Conservation (phyloP, 2,888 invertebrate species). For the Megalurothrips usitatus region DNA sequence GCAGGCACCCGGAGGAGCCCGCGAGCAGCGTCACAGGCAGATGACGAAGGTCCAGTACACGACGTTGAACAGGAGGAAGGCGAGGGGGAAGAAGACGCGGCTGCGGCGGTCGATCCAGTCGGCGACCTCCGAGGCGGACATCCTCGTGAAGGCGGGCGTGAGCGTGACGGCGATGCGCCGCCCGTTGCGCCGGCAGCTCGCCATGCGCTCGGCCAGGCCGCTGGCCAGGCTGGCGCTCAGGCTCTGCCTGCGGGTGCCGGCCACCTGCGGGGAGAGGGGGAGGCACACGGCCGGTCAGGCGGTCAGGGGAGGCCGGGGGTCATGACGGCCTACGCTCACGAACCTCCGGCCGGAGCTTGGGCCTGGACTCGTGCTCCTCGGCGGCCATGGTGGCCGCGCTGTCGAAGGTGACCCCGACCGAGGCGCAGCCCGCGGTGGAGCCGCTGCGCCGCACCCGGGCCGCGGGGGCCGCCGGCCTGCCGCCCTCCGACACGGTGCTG, state of each 20-base stretch:
- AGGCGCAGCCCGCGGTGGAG: neutral
- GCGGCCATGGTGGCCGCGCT: constrained; percentile 4
- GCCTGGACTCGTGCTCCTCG: constrained; percentile 12
- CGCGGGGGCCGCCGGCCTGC: neutral
- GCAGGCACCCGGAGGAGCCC: neutral
- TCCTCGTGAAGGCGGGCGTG: constrained; percentile 63
- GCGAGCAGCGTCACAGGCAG: neutral
- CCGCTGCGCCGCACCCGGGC: neutral
- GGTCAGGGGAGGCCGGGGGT: neutral
- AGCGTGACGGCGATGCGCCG: constrained; percentile 39
- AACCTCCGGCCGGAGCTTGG: neutral
- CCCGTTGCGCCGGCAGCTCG: constrained; percentile 34
- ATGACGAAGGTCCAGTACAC: constrained; percentile 70
- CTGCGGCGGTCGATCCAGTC: constrained; percentile 81
- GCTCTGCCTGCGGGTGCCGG: constrained; percentile 4
- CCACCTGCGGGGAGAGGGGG: neutral
- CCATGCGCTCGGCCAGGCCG: neutral
- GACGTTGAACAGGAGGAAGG: constrained; percentile 73
- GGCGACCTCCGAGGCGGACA: constrained; percentile 82
- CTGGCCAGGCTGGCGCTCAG: constrained; percentile 16
- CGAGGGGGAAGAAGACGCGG: constrained; percentile 68
- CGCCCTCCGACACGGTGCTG: constrained; percentile 8
- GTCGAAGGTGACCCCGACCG: neutral
- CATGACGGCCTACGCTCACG: too few species aligned
- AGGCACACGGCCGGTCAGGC: neutral